Evolutionary conservation across 2,888 invertebrate species (phyloP), one percentile per base, ranked within the genome.

Genomic region (Sarcophaga subvicina): DNA sequence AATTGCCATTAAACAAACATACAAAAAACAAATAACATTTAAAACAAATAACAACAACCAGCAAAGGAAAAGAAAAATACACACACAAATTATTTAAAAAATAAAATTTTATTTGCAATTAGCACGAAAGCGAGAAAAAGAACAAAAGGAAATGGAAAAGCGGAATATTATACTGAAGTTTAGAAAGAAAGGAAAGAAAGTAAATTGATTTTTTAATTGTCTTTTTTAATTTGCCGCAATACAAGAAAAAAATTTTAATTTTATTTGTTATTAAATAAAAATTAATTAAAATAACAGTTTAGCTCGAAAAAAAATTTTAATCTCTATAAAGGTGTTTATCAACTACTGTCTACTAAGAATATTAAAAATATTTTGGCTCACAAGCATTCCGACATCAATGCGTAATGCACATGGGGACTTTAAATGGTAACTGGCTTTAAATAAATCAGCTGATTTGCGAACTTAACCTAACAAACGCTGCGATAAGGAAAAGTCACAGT

Each of bases 1-100:
- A 10, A 37, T 37, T 37, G 83, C 76, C 80, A 80, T 67, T 45
- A 87, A 78, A 75, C 45, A 66, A 49, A 71, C 10, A 45, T 20
- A 49, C 12, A 83, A 72, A 49, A 20, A 59, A 54, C 20, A 27
- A 76, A 69, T 59, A 59, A 75, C 17, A 49, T 45, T 64, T n/a
- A 69, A 82, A 37, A 27, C 4, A 22, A 63, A 22, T 20, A 62
- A 62, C n/a, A 62, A 17, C 3, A 62, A 20, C 14, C 62, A 22
- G 3, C 22, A 20, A 62, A 62, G 20, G 20, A 17, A 62, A 62
- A 0, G n/a, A 62, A 20, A 62, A 20, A 22, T 17, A 62, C 22
- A 62, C 10, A 20, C 10, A 20, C 22, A 62, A 20, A 10, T 22
- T 22, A 10, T 22, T 37, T 8, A 37, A 37, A 37, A 37, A 37